Evolutionary conservation across 2,113 vertebrate species (phyloP), one percentile per base, ranked within the genome.

Genomic region (Bubalus kerabau): DNA sequence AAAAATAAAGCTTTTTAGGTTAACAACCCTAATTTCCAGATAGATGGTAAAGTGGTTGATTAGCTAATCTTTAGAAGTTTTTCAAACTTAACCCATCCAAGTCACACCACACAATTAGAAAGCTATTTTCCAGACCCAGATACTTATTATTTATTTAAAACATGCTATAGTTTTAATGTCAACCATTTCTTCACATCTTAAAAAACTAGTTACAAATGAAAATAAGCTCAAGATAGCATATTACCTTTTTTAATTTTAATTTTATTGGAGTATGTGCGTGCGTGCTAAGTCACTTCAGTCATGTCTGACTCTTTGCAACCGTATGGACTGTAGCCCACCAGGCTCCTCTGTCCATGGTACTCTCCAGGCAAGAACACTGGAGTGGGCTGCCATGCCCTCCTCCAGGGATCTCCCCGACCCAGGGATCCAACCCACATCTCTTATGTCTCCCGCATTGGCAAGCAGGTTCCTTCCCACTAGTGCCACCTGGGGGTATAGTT

Each of bases 1-100:
- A 91, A 90, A 71, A 71, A 71, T 71, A 71, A 71, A 71, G 13
- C 7, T 89, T 96, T 91, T 91, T 78, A 71, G 13, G 17, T 56
- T 81, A 85, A 82, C n/a, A 91, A 50, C 32, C 36, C 67, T 90
- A 74, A 92, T 80, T 90, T 92, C 28, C 64, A 76, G 30, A 17
- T 23, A 91, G 46, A 59, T 82, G n/a, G 16, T 43, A 82, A 64
- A n/a, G 13, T 24, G 23, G 21, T 48, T 43, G 23, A 86, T 88
- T 57, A n/a, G 54, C 30, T 95, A 48, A 36, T 87, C 32, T 64
- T 59, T 32, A 87, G 40, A 74, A 86, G 19, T 16, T 91, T 95
- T 93, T 91, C 59, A 92, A 48, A 8, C 40, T 64, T 87, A 91
- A 36, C 12, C 30, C 90, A 46, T 30, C 23, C 19, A 76, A 94